Evolutionary conservation across 1,140 invertebrate genomes (phyloP).

Genomic region (Neodiprion pinetum): DNA sequence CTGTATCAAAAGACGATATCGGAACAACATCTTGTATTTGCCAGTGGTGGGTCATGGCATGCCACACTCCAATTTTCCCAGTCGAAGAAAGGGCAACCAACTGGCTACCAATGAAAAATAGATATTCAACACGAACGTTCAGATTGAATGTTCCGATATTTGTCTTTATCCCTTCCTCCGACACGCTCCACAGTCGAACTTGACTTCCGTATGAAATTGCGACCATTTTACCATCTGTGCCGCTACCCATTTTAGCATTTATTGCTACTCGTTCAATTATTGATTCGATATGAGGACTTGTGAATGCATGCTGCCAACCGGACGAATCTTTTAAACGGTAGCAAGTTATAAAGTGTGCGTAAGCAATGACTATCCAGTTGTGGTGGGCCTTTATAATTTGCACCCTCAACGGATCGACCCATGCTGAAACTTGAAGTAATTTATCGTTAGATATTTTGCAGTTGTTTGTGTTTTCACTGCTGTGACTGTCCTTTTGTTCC

Average conservation of each 20-base stretch:
- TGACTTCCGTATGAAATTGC: slow-evolving; percentile 87
- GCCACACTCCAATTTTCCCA: slow-evolving; percentile 99
- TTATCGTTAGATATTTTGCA: neutral
- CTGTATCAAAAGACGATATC: slow-evolving; percentile 94
- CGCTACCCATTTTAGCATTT: slow-evolving; percentile 87
- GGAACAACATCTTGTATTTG: slow-evolving; percentile 95
- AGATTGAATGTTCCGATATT: slow-evolving; percentile 93
- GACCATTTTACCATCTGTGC: slow-evolving; percentile 81
- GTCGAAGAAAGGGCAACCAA: slow-evolving; percentile 91
- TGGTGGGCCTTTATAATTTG: slow-evolving; percentile 97
- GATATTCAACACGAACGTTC: slow-evolving; percentile 90
- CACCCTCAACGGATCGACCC: slow-evolving; percentile 86
- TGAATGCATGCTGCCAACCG: slow-evolving; percentile 95
- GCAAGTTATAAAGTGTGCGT: slow-evolving; percentile 94
- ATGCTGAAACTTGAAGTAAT: slow-evolving; percentile 65
- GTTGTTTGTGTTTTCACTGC: neutral
- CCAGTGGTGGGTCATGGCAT: slow-evolving; percentile 98
- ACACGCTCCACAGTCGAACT: slow-evolving; percentile 89
- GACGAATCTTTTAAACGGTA: slow-evolving; percentile 95
- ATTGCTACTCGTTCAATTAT: slow-evolving; percentile 92
- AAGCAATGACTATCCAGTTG: slow-evolving; percentile 97
- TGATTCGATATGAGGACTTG: slow-evolving; percentile 88
- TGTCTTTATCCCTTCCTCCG: slow-evolving; percentile 77
- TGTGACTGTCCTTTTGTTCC: neutral
- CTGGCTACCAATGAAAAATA: slow-evolving; percentile 98